Evolutionary conservation across 1,140 invertebrate species (phyloP), one percentile per base, ranked within the genome.

Genomic region (Ephestia elutella): DNA sequence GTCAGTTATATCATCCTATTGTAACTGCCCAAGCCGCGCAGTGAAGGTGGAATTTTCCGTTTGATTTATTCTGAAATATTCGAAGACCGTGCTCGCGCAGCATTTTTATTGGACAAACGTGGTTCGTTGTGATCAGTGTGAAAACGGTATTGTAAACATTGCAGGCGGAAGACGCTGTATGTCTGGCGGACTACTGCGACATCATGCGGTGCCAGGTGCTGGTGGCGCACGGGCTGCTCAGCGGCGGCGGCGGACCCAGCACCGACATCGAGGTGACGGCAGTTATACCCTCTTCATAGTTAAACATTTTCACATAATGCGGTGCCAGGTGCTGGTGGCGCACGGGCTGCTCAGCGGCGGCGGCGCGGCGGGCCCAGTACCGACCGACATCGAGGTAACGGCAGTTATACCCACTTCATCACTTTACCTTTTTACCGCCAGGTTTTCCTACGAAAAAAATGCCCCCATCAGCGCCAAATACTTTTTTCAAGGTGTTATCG

Each of bases 181-280:
- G 97, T 82, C 89, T 98, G 64, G 95, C 96, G 48, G 96, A 98
- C 80, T 98, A 95, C 80, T 98, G 97, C 91, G 96, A 98, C 87
- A 95, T 98, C 65, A 97, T 98, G 93, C 91, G 97, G 62, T 98
- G 96, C 87, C 95, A 97, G 77, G 95, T 98, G 13, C 89, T 97
- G 57, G 90, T 92, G 57, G 93, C 92, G 54, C 92, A 94, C 72
- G 94, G 95, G 67, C 89, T 90, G 30, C 89, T 91, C 53, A 87
- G 89, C 67, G 87, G 90, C 54, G 91, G 91, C 57, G 89, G 82
- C 53, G 89, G 91, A 13, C 89, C 93, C 10, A 92, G 92, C 71
- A 95, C 94, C 1, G 94, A 95, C 72, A 92, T 94, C 54, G 94
- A 95, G 79, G 73, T 75, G 18, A 58, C 13, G 8, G 48, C 10